These are phyloP conservation scores for Hypena proboscidalis DNA, from an alignment of 2,888 invertebrate species.

Conservation along the genomic window DNA sequence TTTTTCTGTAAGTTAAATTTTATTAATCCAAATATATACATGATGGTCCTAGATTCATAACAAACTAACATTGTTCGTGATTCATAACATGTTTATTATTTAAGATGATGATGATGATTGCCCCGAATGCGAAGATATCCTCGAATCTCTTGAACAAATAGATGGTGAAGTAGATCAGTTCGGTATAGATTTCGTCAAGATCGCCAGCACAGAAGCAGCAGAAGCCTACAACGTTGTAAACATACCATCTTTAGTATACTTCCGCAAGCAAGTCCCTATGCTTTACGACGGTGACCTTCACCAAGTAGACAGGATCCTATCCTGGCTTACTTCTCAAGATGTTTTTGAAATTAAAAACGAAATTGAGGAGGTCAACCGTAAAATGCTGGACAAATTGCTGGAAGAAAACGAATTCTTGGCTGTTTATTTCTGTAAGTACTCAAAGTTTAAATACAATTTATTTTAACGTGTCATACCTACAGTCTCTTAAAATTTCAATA, in stretches of 20 bases:
- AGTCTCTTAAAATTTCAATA: not conserved
- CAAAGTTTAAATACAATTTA: too few relatives aligned
- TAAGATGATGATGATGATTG: conserved; percentile 94
- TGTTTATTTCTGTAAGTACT: conserved; percentile 96
- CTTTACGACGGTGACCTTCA: conserved; percentile 95
- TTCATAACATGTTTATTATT: conserved; percentile 16
- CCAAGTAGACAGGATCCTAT: conserved; percentile 93
- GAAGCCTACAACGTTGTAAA: conserved; percentile 93
- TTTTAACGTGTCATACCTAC: not conserved
- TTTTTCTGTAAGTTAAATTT: conserved; percentile 92
- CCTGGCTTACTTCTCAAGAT: conserved; percentile 97
- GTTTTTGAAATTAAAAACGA: conserved; percentile 98
- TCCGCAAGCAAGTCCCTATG: conserved; percentile 92
- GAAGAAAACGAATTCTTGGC: conserved; percentile 98
- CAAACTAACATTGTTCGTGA: too few relatives aligned
- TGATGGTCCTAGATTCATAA: too few relatives aligned
- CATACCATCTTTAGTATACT: conserved; percentile 94
- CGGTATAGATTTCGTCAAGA: conserved; percentile 98
- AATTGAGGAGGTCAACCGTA: conserved; percentile 98
- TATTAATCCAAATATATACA: not conserved
- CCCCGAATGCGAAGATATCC: conserved; percentile 95
- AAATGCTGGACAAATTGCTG: conserved; percentile 97
- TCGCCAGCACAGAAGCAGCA: conserved; percentile 92
- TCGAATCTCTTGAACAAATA: conserved; percentile 96
- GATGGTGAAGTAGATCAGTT: conserved; percentile 97